Conservation (phyloP, 2,797 vertebrate genomes). For the Capromys pilorides region DNA sequence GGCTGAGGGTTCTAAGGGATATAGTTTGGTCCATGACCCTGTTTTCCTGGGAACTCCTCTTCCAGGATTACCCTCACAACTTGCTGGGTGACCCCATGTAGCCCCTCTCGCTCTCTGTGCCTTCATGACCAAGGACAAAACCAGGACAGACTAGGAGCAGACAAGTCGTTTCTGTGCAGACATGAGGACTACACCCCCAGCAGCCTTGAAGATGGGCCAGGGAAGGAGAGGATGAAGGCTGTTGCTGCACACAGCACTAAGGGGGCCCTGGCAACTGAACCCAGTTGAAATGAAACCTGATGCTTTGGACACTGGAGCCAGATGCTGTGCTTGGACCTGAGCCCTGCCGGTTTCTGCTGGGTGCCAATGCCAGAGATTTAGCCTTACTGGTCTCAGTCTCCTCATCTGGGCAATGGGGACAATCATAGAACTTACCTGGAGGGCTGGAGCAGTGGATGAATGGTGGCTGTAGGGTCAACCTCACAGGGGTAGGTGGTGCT, state of each 20-base stretch:
- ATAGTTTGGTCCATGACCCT: too few relatives aligned
- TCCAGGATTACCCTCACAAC: background rate
- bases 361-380: background rate
- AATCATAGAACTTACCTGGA: background rate
- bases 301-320: accelerated
- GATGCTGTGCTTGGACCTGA: too few relatives aligned
- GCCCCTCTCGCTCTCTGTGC: background rate
- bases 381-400: background rate
- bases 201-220: background rate
- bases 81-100: background rate
- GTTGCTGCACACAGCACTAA: background rate
- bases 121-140: background rate
- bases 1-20: background rate
- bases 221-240: background rate
- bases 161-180: background rate
- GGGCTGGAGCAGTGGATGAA: background rate
- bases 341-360: background rate
- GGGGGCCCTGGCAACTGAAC: background rate
- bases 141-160: accelerated
- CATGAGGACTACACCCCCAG: too few relatives aligned
- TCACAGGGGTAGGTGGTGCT: too few relatives aligned
- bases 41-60: background rate
- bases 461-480: background rate
- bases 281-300: accelerated
- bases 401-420: background rate